Conservation (phyloP, 2,797 vertebrate species). For the Lerista edwardsae region DNA sequence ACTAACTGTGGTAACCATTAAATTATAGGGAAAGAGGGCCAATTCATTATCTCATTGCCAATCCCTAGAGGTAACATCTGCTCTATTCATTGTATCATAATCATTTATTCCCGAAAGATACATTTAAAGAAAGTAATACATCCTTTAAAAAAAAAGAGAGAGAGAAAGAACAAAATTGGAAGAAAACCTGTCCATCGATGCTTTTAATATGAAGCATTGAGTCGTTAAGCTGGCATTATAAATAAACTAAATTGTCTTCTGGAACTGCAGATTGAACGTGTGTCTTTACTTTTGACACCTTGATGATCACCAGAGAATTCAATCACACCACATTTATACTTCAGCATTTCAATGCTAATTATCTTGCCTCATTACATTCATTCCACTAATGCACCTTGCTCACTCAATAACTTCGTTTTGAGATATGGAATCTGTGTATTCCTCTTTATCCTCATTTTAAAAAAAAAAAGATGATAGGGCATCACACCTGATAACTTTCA, state of each 20-base stretch:
- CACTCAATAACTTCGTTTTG: not conserved
- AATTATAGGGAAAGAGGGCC: not conserved
- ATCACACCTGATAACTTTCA: not conserved
- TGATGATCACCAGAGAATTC: constrained; percentile 27
- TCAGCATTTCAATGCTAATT: constrained; percentile 30
- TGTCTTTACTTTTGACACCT: constrained; percentile 19
- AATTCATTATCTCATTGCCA: not conserved
- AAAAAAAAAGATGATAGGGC: accelerated
- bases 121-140: not conserved
- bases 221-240: not conserved
- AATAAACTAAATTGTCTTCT: constrained; percentile 27
- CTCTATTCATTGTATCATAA: not conserved
- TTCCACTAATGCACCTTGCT: constrained; percentile 5
- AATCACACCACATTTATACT: not conserved
- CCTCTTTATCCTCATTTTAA: not conserved
- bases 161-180: not conserved
- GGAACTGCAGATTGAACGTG: not conserved
- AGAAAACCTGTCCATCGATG: not conserved
- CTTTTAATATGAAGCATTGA: not conserved
- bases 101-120: not conserved
- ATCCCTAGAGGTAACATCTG: constrained; percentile 3
- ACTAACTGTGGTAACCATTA: not conserved
- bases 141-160: not conserved
- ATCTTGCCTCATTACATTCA: constrained; percentile 26
- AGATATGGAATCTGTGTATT: not conserved